Base-by-base conservation (phyloP, 2,797 vertebrate genomes). In the Dryobates pubescens region DNA sequence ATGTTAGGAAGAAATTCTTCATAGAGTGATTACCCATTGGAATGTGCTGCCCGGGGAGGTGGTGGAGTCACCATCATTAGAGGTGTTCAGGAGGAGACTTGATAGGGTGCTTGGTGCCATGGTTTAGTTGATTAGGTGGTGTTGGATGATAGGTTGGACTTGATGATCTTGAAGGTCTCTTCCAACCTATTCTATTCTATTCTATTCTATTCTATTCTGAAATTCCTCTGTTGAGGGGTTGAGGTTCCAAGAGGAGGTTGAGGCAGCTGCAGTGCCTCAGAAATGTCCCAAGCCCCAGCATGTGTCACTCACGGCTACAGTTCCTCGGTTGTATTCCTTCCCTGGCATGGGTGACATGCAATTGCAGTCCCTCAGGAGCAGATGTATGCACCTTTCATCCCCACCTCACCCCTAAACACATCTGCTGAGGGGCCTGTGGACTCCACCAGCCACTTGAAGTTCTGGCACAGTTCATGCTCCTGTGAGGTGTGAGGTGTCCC, bases 321-420 rank as follows among this genome's bases (percentile, higher is more conserved):
- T 16, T 9, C 54, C 49, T n/a, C 5, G 3, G 9, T 23, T 10
- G 1, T 17, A 12, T 71, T 18, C 32, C 34, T 65, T 11, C 16
- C 17, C 54, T 8, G 5, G 14, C 1, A 0, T 17, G 22, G 27
- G 22, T n/a, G 7, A 8, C 45, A 54, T 17, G 8, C 32, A 29
- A 4, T 8, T 13, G 6, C n/a, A 53, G 36, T 58, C 30, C n/a
- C 6, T 63, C 27, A 38, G n/a, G n/a, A 16, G 6, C 20, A 10
- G 16, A 9, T 27, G 6, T 17, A 1, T 2, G 3, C 6, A 9
- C 3, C 7, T 17, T 9, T 59, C 32, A 34, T 14, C 7, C 11
- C 0, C 0, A 57, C 9, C 10, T 10, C 8, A 59, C 3, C 13
- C 17, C 7, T 47, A 47, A 51, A n/a, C 7, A 3, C 15, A 22